phyloP scores from a whole-genome alignment of 2,113 vertebrate genomes.

The Rhodinocichla rosea region DNA sequence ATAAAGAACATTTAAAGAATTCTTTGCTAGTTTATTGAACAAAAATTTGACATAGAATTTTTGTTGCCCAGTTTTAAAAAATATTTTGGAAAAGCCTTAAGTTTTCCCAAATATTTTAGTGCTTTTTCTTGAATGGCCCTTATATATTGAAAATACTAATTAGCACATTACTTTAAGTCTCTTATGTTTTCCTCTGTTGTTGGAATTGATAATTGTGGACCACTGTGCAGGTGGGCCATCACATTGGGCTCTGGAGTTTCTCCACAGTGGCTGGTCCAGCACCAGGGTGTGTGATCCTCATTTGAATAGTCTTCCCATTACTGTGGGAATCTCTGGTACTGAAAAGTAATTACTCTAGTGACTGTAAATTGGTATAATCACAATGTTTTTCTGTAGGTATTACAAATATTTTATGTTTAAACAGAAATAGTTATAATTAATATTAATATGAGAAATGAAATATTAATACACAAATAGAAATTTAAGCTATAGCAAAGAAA shows the following conservation, averaged over 20 bases:
- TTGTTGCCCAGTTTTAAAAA: neutral
- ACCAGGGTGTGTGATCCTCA: neutral
- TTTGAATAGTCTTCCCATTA: neutral
- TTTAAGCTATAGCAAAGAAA: neutral
- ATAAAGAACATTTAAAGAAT: neutral
- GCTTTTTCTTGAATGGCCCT: neutral
- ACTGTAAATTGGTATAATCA: neutral
- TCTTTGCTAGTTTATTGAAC: neutral
- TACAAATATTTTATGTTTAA: constrained; percentile 30
- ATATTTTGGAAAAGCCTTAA: neutral
- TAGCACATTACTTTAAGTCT: neutral
- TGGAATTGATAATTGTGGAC: neutral
- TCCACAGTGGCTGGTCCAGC: neutral
- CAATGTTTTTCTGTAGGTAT: neutral
- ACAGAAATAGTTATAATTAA: neutral
- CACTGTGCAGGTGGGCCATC: neutral
- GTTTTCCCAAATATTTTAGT: neutral
- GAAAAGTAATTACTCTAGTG: neutral
- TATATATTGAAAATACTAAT: neutral
- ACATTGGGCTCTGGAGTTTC: neutral
- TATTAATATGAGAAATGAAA: constrained; percentile 34
- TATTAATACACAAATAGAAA: constrained; percentile 44
- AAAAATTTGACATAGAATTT: neutral
- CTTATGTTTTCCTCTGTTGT: neutral
- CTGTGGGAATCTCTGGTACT: neutral